Base-by-base conservation (phyloP, 2,888 invertebrate genomes). In the Antheraea yamamai region DNA sequence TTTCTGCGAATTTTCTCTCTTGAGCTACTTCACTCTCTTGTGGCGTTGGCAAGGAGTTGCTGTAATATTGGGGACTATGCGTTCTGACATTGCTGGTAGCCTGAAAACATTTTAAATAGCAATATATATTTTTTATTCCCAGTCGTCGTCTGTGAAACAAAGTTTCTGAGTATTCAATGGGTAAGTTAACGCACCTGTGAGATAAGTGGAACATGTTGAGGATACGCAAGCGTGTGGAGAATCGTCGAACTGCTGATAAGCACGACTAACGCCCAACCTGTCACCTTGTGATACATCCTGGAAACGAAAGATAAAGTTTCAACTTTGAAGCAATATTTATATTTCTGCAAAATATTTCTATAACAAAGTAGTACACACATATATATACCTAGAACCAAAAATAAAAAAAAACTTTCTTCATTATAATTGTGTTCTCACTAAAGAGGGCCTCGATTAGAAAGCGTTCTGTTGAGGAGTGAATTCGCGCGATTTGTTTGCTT, bases 1-100 rank as follows among this genome's bases (percentile, higher is more conserved):
- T 98, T 87, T 98, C 98, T 0, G 97, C 98, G 89, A 97, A 98
- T 95, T 98, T 98, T 79, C 98, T 95, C 77, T 96, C 96, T 82
- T 96, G 87, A 82, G 93, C 86, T 86, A 94, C 78, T 92, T 93
- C 85, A 89, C 89, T 89, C 76, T 86, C 85, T 71, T 88, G 88
- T 51, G 87, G 86, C 74, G 84, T 80, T 66, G 92, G 92, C 78
- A 91, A 83, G 30, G 95, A 92, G 80, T 95, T 93, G 84, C 93
- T 94, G 87, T 94, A 95, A 82, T 95, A 95, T 80, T 93, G 93
- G 2, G 92, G 90, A 77, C 92, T 91, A 79, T 95, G 94, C 84
- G 93, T 92, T 81, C 95, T 86, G 51, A 95, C 95, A 81, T 91
- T 90, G 79, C 95, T 94, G 74, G 94, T 92, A 68, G 91, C 90